Evolutionary conservation across 2,888 invertebrate species (phyloP).

Genomic region (Zaprionus obscuricornis): DNA sequence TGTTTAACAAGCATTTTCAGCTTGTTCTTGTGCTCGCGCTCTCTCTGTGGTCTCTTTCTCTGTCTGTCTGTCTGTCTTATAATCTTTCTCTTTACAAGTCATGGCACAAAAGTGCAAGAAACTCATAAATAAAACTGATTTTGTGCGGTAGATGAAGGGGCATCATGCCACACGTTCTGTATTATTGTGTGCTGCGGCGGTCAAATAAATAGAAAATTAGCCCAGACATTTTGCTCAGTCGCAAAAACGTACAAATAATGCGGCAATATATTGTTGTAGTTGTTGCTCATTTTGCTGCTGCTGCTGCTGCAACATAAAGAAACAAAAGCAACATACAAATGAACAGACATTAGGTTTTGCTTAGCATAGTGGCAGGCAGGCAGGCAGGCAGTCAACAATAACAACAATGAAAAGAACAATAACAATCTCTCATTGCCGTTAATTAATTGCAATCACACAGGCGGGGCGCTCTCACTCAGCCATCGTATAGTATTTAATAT

Average conservation of each 20-base stretch:
- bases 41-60: too few species aligned
- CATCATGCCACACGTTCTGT: too few species aligned
- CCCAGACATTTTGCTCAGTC: conserved; percentile 63
- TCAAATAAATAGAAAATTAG: conserved; percentile 79
- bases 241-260: conserved; percentile 54
- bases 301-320: conserved; percentile 64
- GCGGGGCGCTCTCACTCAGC: conserved; percentile 36
- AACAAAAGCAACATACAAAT: conserved; percentile 58
- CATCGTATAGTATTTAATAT: conserved; percentile 30
- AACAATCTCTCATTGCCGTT: conserved; percentile 73
- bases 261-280: conserved; percentile 43
- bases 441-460: conserved; percentile 73
- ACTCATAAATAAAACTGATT: conserved; percentile 67
- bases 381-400: too few species aligned
- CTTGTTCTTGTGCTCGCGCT: too few species aligned
- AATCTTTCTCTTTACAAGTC: conserved; percentile 44
- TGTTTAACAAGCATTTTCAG: conserved; percentile 20
- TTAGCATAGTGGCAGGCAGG: too few species aligned
- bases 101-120: conserved; percentile 66
- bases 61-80: too few species aligned
- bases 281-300: conserved; percentile 19
- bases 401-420: too few species aligned
- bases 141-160: conserved; percentile 4
- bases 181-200: too few species aligned
- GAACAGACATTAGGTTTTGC: too few species aligned